Percentiles rank a stretch among this genome's conserved stretches.
phyloP scores from a whole-genome alignment of 2,888 invertebrate genomes.

The Tipula lateralis region DNA sequence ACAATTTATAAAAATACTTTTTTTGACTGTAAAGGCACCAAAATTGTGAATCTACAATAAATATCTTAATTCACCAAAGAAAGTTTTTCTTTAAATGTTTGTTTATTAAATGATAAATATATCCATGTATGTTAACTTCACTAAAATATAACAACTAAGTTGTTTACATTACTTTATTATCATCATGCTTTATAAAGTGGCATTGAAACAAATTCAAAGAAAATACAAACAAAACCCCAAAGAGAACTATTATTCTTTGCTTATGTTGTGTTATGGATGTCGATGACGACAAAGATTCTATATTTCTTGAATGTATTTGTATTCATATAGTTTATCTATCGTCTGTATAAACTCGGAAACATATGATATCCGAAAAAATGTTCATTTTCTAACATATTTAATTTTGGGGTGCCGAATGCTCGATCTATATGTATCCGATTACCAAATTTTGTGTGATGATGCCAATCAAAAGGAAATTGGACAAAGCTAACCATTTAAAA shows the following conservation, averaged over 20 bases:
- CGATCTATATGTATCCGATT: background rate
- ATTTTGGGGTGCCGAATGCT: background rate
- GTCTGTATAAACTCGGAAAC: background rate
- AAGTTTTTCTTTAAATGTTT: too few relatives aligned
- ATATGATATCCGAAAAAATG: background rate
- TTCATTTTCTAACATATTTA: background rate
- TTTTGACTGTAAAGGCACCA: too few relatives aligned
- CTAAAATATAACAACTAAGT: background rate
- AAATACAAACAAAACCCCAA: background rate
- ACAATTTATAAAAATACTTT: too few relatives aligned
- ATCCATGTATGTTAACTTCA: background rate
- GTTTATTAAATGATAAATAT: too few relatives aligned
- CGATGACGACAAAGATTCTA: background rate
- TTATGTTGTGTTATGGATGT: background rate
- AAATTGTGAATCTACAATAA: too few relatives aligned
- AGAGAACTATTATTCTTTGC: slow-evolving; percentile 3
- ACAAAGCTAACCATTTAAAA: too few relatives aligned
- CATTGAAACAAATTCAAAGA: background rate
- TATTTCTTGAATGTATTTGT: background rate
- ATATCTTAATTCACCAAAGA: too few relatives aligned
- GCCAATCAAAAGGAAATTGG: background rate
- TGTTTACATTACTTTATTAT: background rate
- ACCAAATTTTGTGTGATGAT: background rate
- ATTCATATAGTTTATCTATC: background rate
- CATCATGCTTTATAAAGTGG: background rate